Base-by-base conservation (phyloP, 2,888 invertebrate species). In the Amorpha juglandis region DNA sequence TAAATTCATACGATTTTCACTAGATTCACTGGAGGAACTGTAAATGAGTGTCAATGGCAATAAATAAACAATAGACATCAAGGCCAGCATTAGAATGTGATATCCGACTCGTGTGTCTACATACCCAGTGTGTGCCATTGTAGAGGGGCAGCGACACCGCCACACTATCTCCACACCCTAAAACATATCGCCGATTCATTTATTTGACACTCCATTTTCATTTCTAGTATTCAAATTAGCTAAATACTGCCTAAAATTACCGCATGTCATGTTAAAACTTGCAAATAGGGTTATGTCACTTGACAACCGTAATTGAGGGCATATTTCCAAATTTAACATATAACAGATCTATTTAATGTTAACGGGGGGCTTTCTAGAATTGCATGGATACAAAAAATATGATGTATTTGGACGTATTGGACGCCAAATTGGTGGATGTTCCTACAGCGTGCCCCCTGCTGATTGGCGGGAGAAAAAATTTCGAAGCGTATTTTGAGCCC, bases 211-310 rank as follows among this genome's bases (percentile, higher is more conserved):
- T 64, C 70, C 72, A 74, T 68, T 70, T 74, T 64, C 63, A 71
- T 78, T 80, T 75, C 63, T 67, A 70, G 72, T 75, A 73, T 70
- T 74, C 78, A 74, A 82, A 76, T 77, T 78, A 80, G 70, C 77
- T 75, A 74, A 78, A 82, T 75, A 80, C 80, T 77, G 78, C 80
- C 81, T 80, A 81, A 89, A 89, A 88, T 89, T 89, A 92, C 92
- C 93, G 90, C 93, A 93, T 92, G 92, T 92, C 93, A 91, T 89
- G 87, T 87, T 84, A 83, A n/a, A 81, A 89, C 81, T 85, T 82
- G 83, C 84, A 90, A 92, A 92, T 92, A 92, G 93, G 93, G 93
- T 93, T 93, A 93, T 93, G 93, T 93, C 90, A 89, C 85, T 92
- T 90, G 91, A 89, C 91, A 86, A 90, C 87, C 84, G 78, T 79